Conservation (phyloP, 2,113 vertebrate genomes). For the Archilochus colubris region DNA sequence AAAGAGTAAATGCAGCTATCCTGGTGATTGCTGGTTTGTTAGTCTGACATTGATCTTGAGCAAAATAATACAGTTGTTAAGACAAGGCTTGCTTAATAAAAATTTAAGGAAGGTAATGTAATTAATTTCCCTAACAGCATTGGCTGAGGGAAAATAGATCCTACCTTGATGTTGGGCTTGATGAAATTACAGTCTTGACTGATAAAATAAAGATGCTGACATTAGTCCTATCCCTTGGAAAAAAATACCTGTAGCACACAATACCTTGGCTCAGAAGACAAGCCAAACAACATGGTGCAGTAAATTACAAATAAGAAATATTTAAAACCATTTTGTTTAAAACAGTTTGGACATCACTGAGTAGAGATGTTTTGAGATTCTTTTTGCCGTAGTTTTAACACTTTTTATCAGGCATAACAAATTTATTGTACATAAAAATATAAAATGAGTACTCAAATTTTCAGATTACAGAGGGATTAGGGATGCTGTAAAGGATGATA, state of each 20-base stretch:
- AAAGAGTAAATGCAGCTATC: background rate
- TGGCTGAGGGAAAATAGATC: background rate
- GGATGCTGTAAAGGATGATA: background rate
- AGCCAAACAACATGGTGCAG: background rate
- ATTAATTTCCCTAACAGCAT: conserved; percentile 19
- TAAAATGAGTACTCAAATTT: background rate
- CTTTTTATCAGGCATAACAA: background rate
- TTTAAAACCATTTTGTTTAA: background rate
- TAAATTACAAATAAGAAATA: background rate
- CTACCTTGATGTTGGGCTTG: background rate
- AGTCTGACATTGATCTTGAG: conserved; percentile 32
- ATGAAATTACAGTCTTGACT: conserved; percentile 10
- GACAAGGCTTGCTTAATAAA: conserved; percentile 18
- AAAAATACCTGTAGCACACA: background rate
- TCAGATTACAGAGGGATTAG: background rate
- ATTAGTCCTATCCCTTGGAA: background rate
- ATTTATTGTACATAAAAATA: background rate
- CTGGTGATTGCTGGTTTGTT: conserved; percentile 20
- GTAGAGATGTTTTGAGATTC: background rate
- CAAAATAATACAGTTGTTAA: conserved; percentile 18
- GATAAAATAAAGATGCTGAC: background rate
- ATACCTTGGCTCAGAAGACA: background rate
- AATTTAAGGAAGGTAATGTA: background rate
- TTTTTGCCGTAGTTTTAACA: background rate
- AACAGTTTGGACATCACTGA: background rate